Evolutionary conservation across 2,888 invertebrate genomes (phyloP).

Genomic region (Galeruca laticollis): DNA sequence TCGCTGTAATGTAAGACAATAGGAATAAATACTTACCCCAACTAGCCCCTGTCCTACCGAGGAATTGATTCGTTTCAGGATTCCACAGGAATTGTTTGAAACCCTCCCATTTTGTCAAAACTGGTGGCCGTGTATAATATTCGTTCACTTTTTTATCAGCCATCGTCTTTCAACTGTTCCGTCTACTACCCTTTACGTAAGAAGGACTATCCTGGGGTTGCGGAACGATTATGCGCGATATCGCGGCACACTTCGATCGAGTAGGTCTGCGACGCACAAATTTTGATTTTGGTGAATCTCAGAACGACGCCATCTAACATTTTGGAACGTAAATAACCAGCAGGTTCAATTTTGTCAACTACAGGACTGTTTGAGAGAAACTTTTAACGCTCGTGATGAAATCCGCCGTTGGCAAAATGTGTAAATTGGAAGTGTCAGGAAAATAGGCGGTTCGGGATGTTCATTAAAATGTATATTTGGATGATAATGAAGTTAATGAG

Average conservation of each 20-base stretch:
- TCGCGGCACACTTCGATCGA: conserved; percentile 56
- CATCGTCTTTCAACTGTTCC: conserved; percentile 52
- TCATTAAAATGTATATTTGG: background rate
- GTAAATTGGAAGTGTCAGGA: background rate
- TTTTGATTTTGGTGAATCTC: conserved; percentile 11
- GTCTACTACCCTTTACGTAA: conserved; percentile 56
- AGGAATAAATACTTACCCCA: conserved; percentile 84
- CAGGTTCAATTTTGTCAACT: background rate
- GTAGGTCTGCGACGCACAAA: conserved; percentile 40
- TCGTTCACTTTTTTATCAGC: conserved; percentile 87
- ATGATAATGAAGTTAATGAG: background rate
- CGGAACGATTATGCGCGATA: conserved; percentile 58
- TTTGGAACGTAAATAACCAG: background rate
- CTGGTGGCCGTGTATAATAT: conserved; percentile 84
- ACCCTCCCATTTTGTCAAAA: conserved; percentile 87
- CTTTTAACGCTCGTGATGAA: background rate
- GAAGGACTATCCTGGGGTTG: conserved; percentile 59
- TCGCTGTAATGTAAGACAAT: background rate
- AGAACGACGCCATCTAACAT: conserved; percentile 19
- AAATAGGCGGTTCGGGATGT: background rate
- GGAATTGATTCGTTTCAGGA: conserved; percentile 90
- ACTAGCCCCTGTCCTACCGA: conserved; percentile 91
- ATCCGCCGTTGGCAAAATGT: background rate
- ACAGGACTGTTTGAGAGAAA: background rate
- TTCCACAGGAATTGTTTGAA: conserved; percentile 91